Conservation (phyloP, 2,113 vertebrate species). For the Limnothrissa miodon region DNA sequence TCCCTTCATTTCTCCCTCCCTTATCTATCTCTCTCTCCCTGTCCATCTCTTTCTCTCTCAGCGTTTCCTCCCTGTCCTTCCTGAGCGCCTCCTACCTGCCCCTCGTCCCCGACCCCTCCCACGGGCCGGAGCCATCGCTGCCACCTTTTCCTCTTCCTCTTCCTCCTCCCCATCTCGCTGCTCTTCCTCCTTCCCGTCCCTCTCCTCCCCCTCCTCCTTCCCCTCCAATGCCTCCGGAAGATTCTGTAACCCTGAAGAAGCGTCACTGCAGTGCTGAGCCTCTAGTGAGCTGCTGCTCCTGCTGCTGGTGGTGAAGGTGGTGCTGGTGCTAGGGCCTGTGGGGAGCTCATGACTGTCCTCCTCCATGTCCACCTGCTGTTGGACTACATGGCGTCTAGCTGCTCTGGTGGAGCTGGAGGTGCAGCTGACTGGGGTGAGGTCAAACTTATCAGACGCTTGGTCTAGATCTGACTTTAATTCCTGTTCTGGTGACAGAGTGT, state of each 20-base stretch:
- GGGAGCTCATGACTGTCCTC: conserved; percentile 2
- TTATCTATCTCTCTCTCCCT: not conserved
- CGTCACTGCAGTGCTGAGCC: conserved; percentile 19
- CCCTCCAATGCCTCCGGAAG: not conserved
- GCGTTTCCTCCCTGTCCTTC: conserved; percentile 49
- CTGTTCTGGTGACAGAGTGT: not conserved
- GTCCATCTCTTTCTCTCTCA: conserved; percentile 15
- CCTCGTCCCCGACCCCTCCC: conserved; percentile 47
- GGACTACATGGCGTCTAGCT: not conserved
- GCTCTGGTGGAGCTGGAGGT: not conserved
- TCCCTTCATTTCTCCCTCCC: not conserved
- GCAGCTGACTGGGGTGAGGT: not conserved
- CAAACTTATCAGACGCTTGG: not conserved
- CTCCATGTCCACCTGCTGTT: not conserved
- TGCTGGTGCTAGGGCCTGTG: conserved; percentile 23
- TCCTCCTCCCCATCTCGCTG: conserved; percentile 26
- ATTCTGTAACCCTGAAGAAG: conserved; percentile 23
- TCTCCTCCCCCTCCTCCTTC: conserved; percentile 36
- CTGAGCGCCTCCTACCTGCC: conserved; percentile 58
- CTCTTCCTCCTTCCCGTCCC: not conserved
- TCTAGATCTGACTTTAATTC: not conserved
- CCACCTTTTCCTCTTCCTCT: conserved; percentile 45
- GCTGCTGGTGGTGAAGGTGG: conserved; percentile 24
- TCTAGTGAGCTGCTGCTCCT: conserved; percentile 20
- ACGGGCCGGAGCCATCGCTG: conserved; percentile 1